Conservation (phyloP, 2,888 invertebrate species). For the Sicus ferrugineus region DNA sequence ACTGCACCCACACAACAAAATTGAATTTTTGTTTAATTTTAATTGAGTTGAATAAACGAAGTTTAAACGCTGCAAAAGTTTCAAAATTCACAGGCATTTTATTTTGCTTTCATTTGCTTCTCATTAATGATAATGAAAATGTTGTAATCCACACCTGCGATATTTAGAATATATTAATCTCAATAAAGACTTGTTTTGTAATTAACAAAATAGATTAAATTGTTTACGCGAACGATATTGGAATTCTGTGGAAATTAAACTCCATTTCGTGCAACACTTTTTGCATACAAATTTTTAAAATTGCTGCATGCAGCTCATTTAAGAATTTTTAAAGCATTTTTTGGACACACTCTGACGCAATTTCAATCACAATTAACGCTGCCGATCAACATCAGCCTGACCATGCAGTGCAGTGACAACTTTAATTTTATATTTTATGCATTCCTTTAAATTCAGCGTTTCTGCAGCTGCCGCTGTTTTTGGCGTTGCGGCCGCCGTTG, state of each 20-base stretch:
- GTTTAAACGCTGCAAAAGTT: too few species aligned
- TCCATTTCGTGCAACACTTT: too few species aligned
- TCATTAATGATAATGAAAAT: too few species aligned
- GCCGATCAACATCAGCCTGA: not conserved
- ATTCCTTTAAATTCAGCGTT: not conserved
- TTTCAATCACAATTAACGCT: not conserved
- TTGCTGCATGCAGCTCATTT: not conserved
- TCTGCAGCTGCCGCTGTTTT: not conserved
- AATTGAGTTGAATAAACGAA: too few species aligned
- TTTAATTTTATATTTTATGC: not conserved
- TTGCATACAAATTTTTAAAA: not conserved
- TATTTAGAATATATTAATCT: not conserved
- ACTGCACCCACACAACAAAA: too few species aligned
- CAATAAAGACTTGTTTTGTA: not conserved
- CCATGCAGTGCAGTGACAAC: too few species aligned
- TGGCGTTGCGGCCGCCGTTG: not conserved
- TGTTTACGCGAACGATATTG: too few species aligned
- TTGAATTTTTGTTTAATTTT: too few species aligned
- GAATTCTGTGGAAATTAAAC: too few species aligned
- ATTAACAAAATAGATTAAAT: too few species aligned
- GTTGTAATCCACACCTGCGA: not conserved
- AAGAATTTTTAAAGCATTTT: not conserved
- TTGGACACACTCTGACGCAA: not conserved
- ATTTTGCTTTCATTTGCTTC: too few species aligned
- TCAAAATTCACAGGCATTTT: too few species aligned